phyloP scores from a whole-genome alignment of 1,140 invertebrate species.

The Scaptomyza montana region DNA sequence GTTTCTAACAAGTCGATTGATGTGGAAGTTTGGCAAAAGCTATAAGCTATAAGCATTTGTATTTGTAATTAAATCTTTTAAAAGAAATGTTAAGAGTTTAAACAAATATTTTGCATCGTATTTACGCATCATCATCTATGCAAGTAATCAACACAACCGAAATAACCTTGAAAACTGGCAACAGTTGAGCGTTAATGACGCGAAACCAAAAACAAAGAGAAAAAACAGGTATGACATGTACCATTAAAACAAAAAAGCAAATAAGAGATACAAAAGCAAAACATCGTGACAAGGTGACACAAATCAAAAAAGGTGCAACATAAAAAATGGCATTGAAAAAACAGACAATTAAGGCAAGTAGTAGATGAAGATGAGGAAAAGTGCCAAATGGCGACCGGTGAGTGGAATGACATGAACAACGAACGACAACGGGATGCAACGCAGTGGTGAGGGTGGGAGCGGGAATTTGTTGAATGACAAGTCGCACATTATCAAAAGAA shows the following conservation, averaged over 20 bases:
- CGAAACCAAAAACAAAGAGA: constrained; percentile 1
- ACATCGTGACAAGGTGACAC: constrained; percentile 65
- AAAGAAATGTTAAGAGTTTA: too few species aligned
- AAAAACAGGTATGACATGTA: constrained; percentile 36
- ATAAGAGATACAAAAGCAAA: constrained; percentile 26
- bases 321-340: constrained; percentile 77
- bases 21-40: too few species aligned
- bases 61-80: too few species aligned
- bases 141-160: background rate
- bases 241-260: constrained; percentile 16
- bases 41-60: too few species aligned
- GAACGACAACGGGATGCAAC: constrained; percentile 16
- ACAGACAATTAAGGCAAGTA: constrained; percentile 73
- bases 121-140: background rate
- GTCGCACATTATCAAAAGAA: constrained; percentile 81
- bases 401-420: constrained; percentile 63
- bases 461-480: constrained; percentile 73
- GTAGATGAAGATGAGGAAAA: constrained; percentile 30
- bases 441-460: background rate
- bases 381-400: constrained; percentile 45
- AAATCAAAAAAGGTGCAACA: constrained; percentile 78
- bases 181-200: constrained; percentile 28
- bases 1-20: too few species aligned
- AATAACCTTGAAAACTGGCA: constrained; percentile 35
- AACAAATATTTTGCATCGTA: constrained; percentile 10